phyloP scores from a whole-genome alignment of 2,888 invertebrate species.

The Sepiola atlantica region DNA sequence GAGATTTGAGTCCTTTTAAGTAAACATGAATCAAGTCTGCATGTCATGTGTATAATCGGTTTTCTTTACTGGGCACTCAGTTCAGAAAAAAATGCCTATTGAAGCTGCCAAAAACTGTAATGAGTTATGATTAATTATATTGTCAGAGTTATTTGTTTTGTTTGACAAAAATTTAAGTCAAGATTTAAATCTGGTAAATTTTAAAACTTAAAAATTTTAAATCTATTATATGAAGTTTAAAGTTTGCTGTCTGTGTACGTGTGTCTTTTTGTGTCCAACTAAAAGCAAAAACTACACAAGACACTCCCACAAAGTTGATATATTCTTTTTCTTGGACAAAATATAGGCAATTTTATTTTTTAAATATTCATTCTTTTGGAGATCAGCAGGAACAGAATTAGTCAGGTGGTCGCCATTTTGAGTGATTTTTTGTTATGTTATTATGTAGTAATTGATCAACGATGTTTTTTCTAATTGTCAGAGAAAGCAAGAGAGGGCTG shows the following conservation, averaged over 20 bases:
- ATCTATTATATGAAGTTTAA: background rate
- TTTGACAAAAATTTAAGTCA: background rate
- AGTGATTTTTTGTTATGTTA: no score
- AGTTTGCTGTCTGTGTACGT: background rate
- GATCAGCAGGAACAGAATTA: background rate
- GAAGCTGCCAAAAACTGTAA: background rate
- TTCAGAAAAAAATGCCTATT: background rate
- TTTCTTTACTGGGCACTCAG: background rate
- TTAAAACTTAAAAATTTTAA: background rate
- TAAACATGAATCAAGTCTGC: background rate
- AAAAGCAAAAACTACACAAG: background rate
- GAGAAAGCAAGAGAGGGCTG: no score
- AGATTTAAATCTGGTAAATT: background rate
- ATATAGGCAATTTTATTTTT: background rate
- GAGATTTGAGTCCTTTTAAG: background rate
- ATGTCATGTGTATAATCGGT: background rate
- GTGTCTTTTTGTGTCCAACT: background rate
- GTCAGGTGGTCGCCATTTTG: no score
- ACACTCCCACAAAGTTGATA: background rate
- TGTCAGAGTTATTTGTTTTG: background rate
- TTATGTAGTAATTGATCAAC: no score
- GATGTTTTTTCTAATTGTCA: no score
- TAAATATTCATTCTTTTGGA: background rate
- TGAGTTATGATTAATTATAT: background rate
- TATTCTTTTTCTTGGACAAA: background rate